Evolutionary conservation across 2,888 invertebrate genomes (phyloP).

Genomic region (Nomada fucata): DNA sequence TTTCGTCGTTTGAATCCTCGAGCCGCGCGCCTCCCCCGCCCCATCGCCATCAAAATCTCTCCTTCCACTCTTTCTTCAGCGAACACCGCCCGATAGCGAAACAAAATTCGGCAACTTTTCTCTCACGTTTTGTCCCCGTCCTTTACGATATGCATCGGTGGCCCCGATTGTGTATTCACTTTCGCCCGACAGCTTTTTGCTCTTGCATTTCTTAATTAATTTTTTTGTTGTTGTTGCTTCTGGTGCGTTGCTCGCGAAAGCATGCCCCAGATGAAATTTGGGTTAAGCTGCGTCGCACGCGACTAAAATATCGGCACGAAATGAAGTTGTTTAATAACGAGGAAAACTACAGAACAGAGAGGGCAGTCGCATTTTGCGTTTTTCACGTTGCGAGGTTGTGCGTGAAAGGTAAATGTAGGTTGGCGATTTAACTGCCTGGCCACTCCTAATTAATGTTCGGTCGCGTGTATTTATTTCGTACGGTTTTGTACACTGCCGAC

Average conservation of each 20-base stretch:
- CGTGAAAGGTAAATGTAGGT: background rate
- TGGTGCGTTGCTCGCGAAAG: background rate
- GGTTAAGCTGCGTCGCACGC: background rate
- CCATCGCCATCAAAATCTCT: background rate
- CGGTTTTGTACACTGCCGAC: background rate
- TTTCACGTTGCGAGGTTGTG: background rate
- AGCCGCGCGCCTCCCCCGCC: slow-evolving; percentile 5
- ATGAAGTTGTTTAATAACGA: slow-evolving; percentile 25
- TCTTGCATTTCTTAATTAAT: background rate
- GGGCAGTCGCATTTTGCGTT: background rate
- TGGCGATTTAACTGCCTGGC: background rate
- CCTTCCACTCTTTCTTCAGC: slow-evolving; percentile 1
- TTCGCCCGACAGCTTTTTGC: background rate
- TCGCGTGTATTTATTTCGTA: background rate
- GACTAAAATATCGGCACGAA: slow-evolving; percentile 28
- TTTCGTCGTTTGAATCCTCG: slow-evolving; percentile 65
- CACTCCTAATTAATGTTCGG: slow-evolving; percentile 13
- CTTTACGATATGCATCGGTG: background rate
- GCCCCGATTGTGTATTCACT: background rate
- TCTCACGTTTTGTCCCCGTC: background rate
- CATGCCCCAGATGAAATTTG: slow-evolving; percentile 6
- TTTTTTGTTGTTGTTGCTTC: background rate
- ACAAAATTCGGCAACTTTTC: slow-evolving; percentile 36
- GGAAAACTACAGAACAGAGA: slow-evolving; percentile 13
- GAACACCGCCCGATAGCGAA: slow-evolving; percentile 28